Evolutionary conservation across 2,888 invertebrate species (phyloP).

Genomic region (Sminthurides aquaticus): DNA sequence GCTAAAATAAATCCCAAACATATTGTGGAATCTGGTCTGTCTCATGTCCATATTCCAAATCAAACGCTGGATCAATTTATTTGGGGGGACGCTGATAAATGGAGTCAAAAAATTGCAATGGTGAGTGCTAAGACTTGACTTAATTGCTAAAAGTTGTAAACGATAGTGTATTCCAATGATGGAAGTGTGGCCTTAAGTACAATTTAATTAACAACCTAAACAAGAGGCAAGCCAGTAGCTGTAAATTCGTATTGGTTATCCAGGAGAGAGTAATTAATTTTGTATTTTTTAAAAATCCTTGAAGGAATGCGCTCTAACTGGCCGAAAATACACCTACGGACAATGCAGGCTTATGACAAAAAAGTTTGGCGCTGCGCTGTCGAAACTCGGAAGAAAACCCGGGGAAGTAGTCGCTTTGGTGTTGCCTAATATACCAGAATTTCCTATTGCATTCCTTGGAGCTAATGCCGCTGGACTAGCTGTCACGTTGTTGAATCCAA

Average conservation of each 20-base stretch:
- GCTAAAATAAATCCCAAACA: slow-evolving; percentile 10
- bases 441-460: slow-evolving; percentile 39
- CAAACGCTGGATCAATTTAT: slow-evolving; percentile 56
- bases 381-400: slow-evolving; percentile 29
- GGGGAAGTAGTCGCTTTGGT: slow-evolving; percentile 41
- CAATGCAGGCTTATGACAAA: slow-evolving; percentile 29
- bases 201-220: too few relatives aligned
- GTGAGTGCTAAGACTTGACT: slow-evolving; percentile 51
- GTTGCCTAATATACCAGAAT: slow-evolving; percentile 44
- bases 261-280: too few relatives aligned
- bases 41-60: slow-evolving; percentile 53
- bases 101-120: slow-evolving; percentile 57
- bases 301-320: slow-evolving; percentile 33
- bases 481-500: slow-evolving; percentile 43
- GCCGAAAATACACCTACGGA: slow-evolving; percentile 30
- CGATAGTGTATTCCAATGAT: too few relatives aligned
- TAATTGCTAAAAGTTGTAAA: too few relatives aligned
- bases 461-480: slow-evolving; percentile 39
- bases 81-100: slow-evolving; percentile 54
- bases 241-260: too few relatives aligned
- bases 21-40: slow-evolving; percentile 52
- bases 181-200: too few relatives aligned
- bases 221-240: too few relatives aligned
- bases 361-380: slow-evolving; percentile 37
- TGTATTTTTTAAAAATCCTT: slow-evolving; percentile 1